phyloP scores from a whole-genome alignment of 1,140 invertebrate species.

The Aphis gossypii region DNA sequence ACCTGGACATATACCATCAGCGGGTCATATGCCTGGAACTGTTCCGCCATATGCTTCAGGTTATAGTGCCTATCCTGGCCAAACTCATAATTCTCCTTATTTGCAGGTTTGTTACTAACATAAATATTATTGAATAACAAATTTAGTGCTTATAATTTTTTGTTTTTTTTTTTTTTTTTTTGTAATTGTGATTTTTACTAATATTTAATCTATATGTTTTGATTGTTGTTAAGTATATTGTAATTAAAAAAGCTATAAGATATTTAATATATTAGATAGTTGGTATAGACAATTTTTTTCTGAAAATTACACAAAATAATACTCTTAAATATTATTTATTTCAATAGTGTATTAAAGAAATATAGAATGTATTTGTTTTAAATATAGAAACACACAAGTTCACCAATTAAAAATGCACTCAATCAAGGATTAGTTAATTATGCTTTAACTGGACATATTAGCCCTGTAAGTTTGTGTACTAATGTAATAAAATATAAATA shows the following conservation, averaged over 20 bases:
- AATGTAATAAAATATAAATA: neutral
- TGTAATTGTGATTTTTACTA: neutral
- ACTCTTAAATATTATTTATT: neutral
- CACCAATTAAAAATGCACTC: slow-evolving; percentile 59
- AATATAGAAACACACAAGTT: slow-evolving; percentile 19
- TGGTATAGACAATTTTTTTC: too few relatives aligned
- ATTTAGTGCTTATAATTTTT: neutral
- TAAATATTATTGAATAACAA: neutral
- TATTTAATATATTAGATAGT: too few relatives aligned
- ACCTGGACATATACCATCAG: neutral
- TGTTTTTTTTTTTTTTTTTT: neutral
- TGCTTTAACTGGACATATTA: slow-evolving; percentile 62
- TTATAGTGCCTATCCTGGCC: slow-evolving; percentile 42
- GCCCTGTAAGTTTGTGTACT: slow-evolving; percentile 38
- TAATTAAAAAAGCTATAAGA: too few relatives aligned
- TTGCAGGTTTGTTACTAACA: slow-evolving; percentile 25
- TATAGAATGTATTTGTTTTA: neutral
- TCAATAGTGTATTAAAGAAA: neutral
- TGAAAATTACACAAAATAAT: too few relatives aligned
- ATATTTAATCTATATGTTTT: neutral
- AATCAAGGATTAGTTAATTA: slow-evolving; percentile 63
- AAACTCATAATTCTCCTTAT: slow-evolving; percentile 47
- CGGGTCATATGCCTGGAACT: slow-evolving; percentile 5
- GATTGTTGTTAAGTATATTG: too few relatives aligned
- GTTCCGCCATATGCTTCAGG: neutral